These are phyloP conservation scores for Triplophysa dalaica DNA, from an alignment of 2,113 vertebrate genomes.

Conservation along the genomic window DNA sequence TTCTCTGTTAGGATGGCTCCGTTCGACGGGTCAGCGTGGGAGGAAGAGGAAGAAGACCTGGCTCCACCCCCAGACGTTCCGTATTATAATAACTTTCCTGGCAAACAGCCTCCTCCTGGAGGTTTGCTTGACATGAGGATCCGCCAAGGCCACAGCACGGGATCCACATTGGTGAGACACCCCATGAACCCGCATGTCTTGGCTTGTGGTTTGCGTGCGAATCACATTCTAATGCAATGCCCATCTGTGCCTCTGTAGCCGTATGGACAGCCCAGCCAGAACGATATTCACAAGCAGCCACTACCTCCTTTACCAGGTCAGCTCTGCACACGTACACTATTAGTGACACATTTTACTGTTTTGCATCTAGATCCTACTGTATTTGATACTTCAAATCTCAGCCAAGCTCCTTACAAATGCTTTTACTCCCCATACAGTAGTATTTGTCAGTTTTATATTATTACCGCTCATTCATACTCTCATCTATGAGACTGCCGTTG, in stretches of 20 bases:
- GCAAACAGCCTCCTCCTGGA: constrained; percentile 93
- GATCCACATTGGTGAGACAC: constrained; percentile 86
- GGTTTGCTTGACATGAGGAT: constrained; percentile 91
- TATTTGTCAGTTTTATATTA: not conserved
- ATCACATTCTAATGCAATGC: not conserved
- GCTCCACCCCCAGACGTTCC: constrained; percentile 85
- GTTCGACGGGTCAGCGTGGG: constrained; percentile 96
- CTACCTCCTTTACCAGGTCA: constrained; percentile 78
- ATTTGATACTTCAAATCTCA: not conserved
- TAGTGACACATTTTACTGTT: not conserved
- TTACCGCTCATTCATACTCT: not conserved
- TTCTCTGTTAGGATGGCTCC: constrained; percentile 87
- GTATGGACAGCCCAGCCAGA: constrained; percentile 77
- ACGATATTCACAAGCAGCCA: constrained; percentile 79
- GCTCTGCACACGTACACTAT: not conserved
- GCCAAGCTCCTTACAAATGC: not conserved
- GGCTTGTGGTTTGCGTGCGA: constrained; percentile 10
- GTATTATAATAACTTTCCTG: constrained; percentile 96
- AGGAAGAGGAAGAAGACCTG: constrained; percentile 87
- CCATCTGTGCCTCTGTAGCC: constrained; percentile 68
- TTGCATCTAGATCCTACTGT: too few relatives aligned
- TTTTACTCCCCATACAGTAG: not conserved
- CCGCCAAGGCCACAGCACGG: constrained; percentile 71
- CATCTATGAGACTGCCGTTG: not conserved
- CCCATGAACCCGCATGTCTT: not conserved